phyloP scores from a whole-genome alignment of 2,888 invertebrate species.

The Craniophora ligustri region DNA sequence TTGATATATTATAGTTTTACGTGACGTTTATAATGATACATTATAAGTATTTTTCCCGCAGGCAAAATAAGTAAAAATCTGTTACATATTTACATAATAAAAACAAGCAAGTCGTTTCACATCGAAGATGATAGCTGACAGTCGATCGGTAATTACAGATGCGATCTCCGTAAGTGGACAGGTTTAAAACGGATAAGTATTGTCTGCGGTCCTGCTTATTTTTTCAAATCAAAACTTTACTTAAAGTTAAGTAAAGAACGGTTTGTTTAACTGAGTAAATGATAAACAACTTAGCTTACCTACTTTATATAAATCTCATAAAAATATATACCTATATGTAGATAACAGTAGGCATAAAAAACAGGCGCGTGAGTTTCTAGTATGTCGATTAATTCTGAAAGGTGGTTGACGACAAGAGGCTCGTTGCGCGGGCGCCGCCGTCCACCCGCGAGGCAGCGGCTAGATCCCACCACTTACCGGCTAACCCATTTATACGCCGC shows the following conservation, averaged over 20 bases:
- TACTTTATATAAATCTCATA: too few relatives aligned
- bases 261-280: too few relatives aligned
- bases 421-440: constrained; percentile 38
- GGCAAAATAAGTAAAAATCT: constrained; percentile 41
- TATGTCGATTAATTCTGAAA: constrained; percentile 57
- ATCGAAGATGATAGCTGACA: constrained; percentile 24
- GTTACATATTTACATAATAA: constrained; percentile 38
- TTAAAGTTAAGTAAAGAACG: neutral
- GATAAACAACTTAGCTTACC: too few relatives aligned
- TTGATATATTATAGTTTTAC: too few relatives aligned
- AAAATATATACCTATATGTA: neutral
- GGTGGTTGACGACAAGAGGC: constrained; percentile 57
- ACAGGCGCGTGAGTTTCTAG: constrained; percentile 45
- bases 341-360: neutral
- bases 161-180: constrained; percentile 16
- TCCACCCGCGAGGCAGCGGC: constrained; percentile 59
- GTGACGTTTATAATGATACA: too few relatives aligned
- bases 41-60: constrained; percentile 1
- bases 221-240: neutral
- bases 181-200: neutral
- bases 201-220: neutral
- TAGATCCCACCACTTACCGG: constrained; percentile 85
- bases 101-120: constrained; percentile 14
- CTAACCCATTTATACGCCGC: constrained; percentile 86
- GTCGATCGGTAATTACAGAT: constrained; percentile 32